Base-by-base conservation (phyloP, 2,888 invertebrate genomes). In the Hybos culiciformis region DNA sequence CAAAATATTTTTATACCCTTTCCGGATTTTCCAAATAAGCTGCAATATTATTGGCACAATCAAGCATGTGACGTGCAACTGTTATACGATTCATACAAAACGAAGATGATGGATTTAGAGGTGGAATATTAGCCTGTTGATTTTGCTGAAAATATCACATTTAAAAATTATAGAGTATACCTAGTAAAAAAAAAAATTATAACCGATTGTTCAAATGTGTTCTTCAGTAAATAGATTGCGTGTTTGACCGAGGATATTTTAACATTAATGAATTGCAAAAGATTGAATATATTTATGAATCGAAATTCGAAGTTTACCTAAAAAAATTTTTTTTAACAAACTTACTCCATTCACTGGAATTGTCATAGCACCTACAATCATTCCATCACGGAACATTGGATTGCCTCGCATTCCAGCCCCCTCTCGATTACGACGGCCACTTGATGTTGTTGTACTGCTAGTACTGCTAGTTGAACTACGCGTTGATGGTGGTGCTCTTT, bases 401-500 rank as follows among this genome's bases (percentile, higher is more conserved):
- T 59, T 63, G 48, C 51, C 61, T 46, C 56, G 62, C 51, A 47
- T 51, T 48, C 56, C 62, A 47, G 47, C 51, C 56, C 65, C 54
- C 56, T 64, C 53, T 53, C 69, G 50, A 54, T 66, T 50, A 57
- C 69, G 45, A 56, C 70, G 48, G 62, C 55, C 45, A 59, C 46
- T 5, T n/a, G 34, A 24, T 53, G 38, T 48, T 38, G 55, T 53
- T 15, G 50, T 41, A 18, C 45, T 37, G 1, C 57, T 51, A 19
- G 53, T 55, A 41, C 57, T 50, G 46, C 47, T 51, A 44, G 50
- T 44, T 14, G 53, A 38, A 50, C 51, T 63, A 37, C 59, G 58
- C 29, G 64, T 54, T 39, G 70, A 69, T 2, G 91, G 91, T 1
- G 92, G 92, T 5, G 86, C 77, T 20, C 88, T 74, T 62, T 90